Conservation (phyloP, 2,888 invertebrate species). For the Cephus rjabovi region DNA sequence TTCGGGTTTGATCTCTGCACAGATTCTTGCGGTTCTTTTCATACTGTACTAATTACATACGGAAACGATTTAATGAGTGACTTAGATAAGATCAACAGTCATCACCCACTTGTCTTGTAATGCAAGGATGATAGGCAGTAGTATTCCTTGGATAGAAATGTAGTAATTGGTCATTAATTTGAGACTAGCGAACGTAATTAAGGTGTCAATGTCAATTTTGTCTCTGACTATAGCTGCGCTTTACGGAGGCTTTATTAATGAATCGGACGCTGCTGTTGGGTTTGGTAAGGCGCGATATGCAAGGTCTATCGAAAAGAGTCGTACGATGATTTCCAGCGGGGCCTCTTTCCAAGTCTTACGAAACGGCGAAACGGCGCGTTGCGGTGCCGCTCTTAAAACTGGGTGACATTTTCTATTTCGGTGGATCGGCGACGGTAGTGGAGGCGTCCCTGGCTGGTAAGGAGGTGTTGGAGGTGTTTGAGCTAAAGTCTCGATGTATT, state of each 20-base stretch:
- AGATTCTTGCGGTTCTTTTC: background rate
- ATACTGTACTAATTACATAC: background rate
- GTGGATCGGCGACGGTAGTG: slow-evolving; percentile 16
- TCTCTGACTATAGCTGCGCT: no score
- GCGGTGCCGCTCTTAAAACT: slow-evolving; percentile 24
- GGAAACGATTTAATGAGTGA: background rate
- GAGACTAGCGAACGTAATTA: background rate
- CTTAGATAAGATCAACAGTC: background rate
- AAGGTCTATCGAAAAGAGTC: background rate
- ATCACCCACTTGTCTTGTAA: background rate
- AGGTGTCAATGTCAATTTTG: background rate
- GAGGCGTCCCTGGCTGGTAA: background rate
- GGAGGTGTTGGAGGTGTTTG: background rate
- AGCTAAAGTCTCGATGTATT: background rate
- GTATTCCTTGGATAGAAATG: background rate
- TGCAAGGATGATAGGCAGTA: background rate
- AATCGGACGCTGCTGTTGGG: background rate
- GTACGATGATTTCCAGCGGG: background rate
- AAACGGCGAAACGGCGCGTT: slow-evolving; percentile 15
- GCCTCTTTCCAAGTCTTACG: slow-evolving; percentile 3
- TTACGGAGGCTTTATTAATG: background rate
- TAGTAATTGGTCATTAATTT: background rate
- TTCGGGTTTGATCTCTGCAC: background rate
- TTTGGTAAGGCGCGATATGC: background rate
- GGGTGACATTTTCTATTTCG: slow-evolving; percentile 42